Conservation (phyloP, 2,888 invertebrate genomes). For the Petrolisthes manimaculis region DNA sequence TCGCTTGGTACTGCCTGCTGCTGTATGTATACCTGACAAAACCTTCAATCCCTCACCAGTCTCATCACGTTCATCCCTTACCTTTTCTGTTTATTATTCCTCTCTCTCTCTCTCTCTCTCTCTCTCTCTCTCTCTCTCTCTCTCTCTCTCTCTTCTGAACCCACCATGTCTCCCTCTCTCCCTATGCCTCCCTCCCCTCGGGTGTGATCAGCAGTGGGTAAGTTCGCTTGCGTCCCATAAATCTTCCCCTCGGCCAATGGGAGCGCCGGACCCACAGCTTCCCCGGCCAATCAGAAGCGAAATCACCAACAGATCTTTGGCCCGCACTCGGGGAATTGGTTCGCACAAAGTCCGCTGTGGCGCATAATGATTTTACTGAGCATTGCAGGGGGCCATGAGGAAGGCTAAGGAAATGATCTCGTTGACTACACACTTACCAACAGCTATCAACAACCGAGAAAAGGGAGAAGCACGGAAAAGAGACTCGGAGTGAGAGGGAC, state of each 20-base stretch:
- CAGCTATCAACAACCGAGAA: no score
- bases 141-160: not conserved
- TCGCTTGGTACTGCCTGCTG: no score
- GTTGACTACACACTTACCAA: no score
- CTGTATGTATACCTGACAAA: no score
- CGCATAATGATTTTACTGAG: not conserved
- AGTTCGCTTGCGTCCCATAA: slow-evolving; percentile 53
- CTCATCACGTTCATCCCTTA: no score
- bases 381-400: not conserved
- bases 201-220: slow-evolving; percentile 48
- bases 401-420: no score
- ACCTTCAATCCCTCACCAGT: no score
- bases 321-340: slow-evolving; percentile 9
- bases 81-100: no score
- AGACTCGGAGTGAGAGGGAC: not conserved
- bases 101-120: not conserved
- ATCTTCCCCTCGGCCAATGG: slow-evolving; percentile 47
- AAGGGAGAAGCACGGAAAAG: no score
- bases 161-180: not conserved
- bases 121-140: not conserved
- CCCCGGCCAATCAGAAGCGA: slow-evolving; percentile 42
- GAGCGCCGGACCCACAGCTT: slow-evolving; percentile 24
- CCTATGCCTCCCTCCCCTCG: slow-evolving; percentile 8
- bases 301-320: slow-evolving; percentile 53
- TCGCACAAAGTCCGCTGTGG: not conserved